phyloP scores from a whole-genome alignment of 2,888 invertebrate genomes.

The Encarsia formosa region DNA sequence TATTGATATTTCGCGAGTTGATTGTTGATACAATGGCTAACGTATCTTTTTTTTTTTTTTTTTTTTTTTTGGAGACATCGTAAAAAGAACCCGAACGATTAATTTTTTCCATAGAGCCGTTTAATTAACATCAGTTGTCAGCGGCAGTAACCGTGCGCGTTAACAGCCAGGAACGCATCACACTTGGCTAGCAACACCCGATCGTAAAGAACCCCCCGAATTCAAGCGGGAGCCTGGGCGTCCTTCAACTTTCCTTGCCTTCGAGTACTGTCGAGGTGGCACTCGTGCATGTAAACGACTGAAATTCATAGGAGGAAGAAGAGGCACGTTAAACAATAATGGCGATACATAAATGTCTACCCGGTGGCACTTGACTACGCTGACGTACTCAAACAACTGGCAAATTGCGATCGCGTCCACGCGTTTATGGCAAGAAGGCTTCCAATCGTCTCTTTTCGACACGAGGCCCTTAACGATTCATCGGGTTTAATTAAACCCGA shows the following conservation, averaged over 20 bases:
- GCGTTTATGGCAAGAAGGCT: not conserved
- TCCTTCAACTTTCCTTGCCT: not conserved
- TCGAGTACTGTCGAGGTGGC: constrained; percentile 2
- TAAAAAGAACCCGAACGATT: too few relatives aligned
- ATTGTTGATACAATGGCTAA: too few relatives aligned
- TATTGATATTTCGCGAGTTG: too few relatives aligned
- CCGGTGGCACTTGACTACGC: constrained; percentile 50
- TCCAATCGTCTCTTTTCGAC: too few relatives aligned
- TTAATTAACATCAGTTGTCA: too few relatives aligned
- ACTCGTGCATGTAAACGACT: not conserved
- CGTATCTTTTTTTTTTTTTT: too few relatives aligned
- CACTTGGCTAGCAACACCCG: too few relatives aligned
- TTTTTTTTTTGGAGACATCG: too few relatives aligned
- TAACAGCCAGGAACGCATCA: too few relatives aligned
- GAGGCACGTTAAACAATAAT: constrained; percentile 51
- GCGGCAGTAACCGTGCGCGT: too few relatives aligned
- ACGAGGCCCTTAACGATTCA: constrained; percentile 28
- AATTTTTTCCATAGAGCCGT: too few relatives aligned
- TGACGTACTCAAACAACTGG: constrained; percentile 53
- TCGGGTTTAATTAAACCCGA: constrained; percentile 27
- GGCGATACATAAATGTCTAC: constrained; percentile 51
- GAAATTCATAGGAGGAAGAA: not conserved
- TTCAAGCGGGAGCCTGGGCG: not conserved
- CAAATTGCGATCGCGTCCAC: constrained; percentile 49
- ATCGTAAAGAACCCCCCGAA: too few relatives aligned